Percentiles rank a stretch among this genome's conserved stretches.
These are phyloP conservation scores for Trematocara marginatum DNA, from an alignment of 2,113 vertebrate genomes.

Conservation along the genomic window DNA sequence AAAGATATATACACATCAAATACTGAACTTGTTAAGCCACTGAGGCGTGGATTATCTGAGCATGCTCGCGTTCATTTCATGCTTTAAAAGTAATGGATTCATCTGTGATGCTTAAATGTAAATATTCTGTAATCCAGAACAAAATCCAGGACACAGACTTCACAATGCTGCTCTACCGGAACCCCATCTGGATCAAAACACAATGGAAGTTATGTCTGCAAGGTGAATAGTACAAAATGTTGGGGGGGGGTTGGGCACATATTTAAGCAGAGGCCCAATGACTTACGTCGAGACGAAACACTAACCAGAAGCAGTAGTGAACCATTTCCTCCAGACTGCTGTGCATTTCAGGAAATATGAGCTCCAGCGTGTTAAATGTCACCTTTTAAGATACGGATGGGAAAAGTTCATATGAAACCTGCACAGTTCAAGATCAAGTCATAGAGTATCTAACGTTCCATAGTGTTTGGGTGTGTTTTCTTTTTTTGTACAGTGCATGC, in stretches of 20 bases:
- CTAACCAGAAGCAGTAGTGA: constrained; percentile 29
- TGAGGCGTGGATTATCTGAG: not conserved
- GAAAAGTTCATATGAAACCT: not conserved
- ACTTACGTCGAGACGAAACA: constrained; percentile 50
- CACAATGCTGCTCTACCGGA: not conserved
- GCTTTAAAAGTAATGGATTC: not conserved
- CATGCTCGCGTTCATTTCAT: not conserved
- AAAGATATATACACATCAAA: not conserved
- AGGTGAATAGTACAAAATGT: not conserved
- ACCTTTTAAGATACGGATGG: not conserved
- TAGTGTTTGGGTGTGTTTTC: not conserved
- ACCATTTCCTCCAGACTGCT: constrained; percentile 30
- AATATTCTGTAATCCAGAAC: not conserved
- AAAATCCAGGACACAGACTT: not conserved
- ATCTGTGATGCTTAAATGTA: not conserved
- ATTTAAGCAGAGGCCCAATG: not conserved
- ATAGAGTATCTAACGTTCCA: not conserved
- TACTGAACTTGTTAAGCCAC: not conserved
- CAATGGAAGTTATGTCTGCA: not conserved
- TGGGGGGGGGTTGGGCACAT: not conserved
- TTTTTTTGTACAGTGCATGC: not conserved
- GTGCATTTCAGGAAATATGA: constrained; percentile 31
- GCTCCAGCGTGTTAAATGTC: not conserved
- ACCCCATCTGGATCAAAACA: not conserved
- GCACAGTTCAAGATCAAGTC: not conserved